Evolutionary conservation across 2,888 invertebrate species (phyloP).

Genomic region (Ptilodon capucinus): DNA sequence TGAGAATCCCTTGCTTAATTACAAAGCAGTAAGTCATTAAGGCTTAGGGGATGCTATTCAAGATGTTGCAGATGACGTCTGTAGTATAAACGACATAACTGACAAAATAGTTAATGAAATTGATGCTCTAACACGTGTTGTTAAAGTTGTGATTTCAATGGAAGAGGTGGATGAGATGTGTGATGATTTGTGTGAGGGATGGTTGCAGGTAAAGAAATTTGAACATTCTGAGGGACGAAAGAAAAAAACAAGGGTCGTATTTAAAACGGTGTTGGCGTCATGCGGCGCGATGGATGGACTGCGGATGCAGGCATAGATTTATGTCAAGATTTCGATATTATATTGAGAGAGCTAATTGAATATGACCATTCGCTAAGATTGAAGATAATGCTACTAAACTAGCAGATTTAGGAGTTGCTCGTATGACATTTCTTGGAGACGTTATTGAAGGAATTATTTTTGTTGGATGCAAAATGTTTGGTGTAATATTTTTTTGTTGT

Average conservation of each 20-base stretch:
- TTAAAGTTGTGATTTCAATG: constrained; percentile 39
- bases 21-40: constrained; percentile 65
- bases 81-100: constrained; percentile 40
- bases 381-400: constrained; percentile 37
- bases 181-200: constrained; percentile 29
- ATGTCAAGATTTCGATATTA: constrained; percentile 67
- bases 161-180: constrained; percentile 20
- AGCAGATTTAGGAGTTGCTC: constrained; percentile 17
- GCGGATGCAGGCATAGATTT: constrained; percentile 77
- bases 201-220: constrained; percentile 79
- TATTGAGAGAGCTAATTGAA: constrained; percentile 71
- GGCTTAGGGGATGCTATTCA: constrained; percentile 73
- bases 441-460: too few species aligned
- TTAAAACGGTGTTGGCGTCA: constrained; percentile 76
- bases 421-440: constrained; percentile 9
- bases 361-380: constrained; percentile 64
- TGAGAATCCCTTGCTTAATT: constrained; percentile 48
- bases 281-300: constrained; percentile 75
- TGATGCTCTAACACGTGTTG: constrained; percentile 3
- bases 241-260: constrained; percentile 78
- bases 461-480: too few species aligned
- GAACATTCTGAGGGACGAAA: constrained; percentile 77
- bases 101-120: constrained; percentile 18
- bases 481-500: too few species aligned
- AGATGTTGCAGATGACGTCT: constrained; percentile 66